These are phyloP conservation scores for Oryzias melastigma DNA, from an alignment of 2,113 vertebrate species.

Conservation along the genomic window DNA sequence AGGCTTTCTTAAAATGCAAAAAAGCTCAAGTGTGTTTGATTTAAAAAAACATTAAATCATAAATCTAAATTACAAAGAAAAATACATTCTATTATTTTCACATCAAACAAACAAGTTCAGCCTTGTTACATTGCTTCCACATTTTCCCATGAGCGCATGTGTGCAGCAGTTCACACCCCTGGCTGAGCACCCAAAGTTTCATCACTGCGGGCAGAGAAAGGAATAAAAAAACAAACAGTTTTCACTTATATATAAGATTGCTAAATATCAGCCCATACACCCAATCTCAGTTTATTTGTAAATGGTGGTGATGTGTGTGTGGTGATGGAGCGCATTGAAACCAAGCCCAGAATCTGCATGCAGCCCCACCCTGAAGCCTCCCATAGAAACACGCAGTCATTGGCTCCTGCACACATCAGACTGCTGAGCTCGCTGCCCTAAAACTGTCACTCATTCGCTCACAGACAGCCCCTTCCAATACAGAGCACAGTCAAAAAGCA, in stretches of 20 bases:
- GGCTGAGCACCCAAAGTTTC: slow-evolving; percentile 39
- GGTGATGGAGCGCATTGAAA: slow-evolving; percentile 36
- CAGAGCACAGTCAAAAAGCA: not conserved
- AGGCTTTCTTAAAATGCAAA: no score
- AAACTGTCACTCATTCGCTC: slow-evolving; percentile 41
- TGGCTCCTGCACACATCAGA: slow-evolving; percentile 31
- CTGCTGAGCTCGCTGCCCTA: slow-evolving; percentile 12
- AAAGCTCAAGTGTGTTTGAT: no score
- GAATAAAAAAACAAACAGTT: not conserved
- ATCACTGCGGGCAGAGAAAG: slow-evolving; percentile 32
- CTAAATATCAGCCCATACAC: slow-evolving; percentile 21
- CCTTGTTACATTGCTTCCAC: slow-evolving; percentile 8
- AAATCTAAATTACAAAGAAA: no score
- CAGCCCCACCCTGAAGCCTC: slow-evolving; percentile 58
- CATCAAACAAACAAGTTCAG: no score
- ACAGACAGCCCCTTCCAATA: slow-evolving; percentile 2
- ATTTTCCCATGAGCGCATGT: slow-evolving; percentile 42
- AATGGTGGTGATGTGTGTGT: slow-evolving; percentile 13
- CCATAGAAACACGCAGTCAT: slow-evolving; percentile 51
- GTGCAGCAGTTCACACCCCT: slow-evolving; percentile 39
- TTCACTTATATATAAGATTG: not conserved
- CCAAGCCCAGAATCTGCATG: slow-evolving; percentile 26
- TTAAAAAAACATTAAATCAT: no score
- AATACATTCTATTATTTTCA: no score
- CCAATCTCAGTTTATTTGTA: slow-evolving; percentile 1